Evolutionary conservation across 2,888 invertebrate species (phyloP).

Genomic region (Apoda limacodes): DNA sequence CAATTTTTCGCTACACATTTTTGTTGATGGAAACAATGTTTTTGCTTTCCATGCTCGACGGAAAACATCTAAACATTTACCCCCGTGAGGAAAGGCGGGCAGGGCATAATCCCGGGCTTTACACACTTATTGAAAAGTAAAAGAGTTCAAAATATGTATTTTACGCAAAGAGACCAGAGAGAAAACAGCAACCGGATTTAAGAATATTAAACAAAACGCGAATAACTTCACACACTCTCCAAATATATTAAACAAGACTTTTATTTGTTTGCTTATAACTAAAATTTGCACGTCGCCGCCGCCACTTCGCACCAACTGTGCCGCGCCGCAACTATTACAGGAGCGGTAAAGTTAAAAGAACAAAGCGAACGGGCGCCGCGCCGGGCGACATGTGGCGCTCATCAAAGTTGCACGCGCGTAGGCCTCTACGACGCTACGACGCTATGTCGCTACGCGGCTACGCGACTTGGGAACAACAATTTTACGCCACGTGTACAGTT

Average conservation of each 20-base stretch:
- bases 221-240: neutral
- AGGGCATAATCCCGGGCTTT: too few species aligned
- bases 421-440: conserved; percentile 19
- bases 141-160: too few species aligned
- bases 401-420: conserved; percentile 55
- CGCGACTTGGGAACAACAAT: too few species aligned
- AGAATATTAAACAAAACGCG: neutral
- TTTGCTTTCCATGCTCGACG: too few species aligned
- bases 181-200: neutral
- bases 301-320: conserved; percentile 6
- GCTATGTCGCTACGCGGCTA: conserved; percentile 16
- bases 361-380: conserved; percentile 23
- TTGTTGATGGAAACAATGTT: too few species aligned
- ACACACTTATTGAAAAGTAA: too few species aligned
- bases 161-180: too few species aligned
- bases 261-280: too few species aligned
- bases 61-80: too few species aligned
- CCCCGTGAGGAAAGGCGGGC: too few species aligned
- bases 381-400: conserved; percentile 41
- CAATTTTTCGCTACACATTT: too few species aligned
- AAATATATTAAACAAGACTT: too few species aligned
- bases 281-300: conserved; percentile 16
- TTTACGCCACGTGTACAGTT: conserved; percentile 9
- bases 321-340: neutral
- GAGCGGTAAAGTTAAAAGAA: conserved; percentile 25